Conservation (phyloP, 2,797 vertebrate species). For the Silurus aristotelis region DNA sequence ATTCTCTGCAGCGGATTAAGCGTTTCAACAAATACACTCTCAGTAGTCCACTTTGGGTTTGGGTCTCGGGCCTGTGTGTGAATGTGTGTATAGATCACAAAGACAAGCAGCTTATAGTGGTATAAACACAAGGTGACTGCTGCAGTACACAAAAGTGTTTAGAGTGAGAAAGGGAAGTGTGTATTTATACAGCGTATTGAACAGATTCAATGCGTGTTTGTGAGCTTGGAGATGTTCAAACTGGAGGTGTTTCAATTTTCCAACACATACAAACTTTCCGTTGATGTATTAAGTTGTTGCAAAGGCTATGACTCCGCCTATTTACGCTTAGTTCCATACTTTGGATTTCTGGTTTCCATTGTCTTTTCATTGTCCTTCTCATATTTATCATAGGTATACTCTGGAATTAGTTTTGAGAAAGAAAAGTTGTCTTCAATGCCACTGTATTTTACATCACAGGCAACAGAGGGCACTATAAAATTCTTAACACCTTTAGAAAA, state of each 20-base stretch:
- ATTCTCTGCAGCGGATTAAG: background rate
- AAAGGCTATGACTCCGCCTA: background rate
- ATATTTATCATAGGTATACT: too few species aligned
- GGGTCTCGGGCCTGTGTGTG: background rate
- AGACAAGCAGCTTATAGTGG: background rate
- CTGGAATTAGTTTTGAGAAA: background rate
- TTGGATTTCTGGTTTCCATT: background rate
- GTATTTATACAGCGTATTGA: background rate
- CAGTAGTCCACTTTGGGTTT: background rate
- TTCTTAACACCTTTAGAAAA: background rate
- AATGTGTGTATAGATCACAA: background rate
- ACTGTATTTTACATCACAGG: background rate
- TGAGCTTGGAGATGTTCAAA: background rate
- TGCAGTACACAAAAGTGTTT: background rate
- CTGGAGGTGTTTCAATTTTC: background rate
- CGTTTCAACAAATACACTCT: conserved; percentile 11
- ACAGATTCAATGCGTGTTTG: background rate
- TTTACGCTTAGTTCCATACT: background rate
- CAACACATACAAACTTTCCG: background rate
- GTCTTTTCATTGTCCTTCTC: too few species aligned
- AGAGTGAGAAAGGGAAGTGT: background rate
- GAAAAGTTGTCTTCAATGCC: background rate
- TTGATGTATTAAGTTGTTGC: background rate
- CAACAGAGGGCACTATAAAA: background rate
- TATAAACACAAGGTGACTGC: conserved; percentile 22